Conservation (phyloP, 2,888 invertebrate species). For the Globia sparganii region DNA sequence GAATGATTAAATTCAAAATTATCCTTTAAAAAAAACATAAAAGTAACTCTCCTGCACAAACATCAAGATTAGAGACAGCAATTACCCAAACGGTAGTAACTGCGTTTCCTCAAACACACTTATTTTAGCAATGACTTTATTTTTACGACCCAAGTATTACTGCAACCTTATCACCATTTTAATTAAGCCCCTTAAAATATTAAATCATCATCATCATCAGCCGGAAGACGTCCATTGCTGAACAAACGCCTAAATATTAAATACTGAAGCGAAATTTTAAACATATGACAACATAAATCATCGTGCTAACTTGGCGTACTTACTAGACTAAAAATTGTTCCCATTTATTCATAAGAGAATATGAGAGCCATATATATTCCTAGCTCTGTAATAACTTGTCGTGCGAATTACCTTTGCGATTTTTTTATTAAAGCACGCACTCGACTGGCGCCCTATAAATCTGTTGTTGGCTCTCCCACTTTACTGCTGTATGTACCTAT, state of each 20-base stretch:
- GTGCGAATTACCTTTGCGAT: slow-evolving; percentile 88
- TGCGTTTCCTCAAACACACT: neutral
- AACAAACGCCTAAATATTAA: no score
- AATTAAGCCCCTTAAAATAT: slow-evolving; percentile 34
- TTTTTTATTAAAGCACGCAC: slow-evolving; percentile 88
- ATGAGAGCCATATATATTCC: slow-evolving; percentile 84
- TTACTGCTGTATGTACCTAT: slow-evolving; percentile 84
- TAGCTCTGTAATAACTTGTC: slow-evolving; percentile 86
- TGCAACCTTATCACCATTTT: slow-evolving; percentile 9
- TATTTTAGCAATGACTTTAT: neutral
- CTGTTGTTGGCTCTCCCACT: slow-evolving; percentile 85
- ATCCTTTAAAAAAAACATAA: neutral
- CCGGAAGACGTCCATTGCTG: no score
- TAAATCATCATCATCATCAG: no score
- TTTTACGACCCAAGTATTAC: neutral
- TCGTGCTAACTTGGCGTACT: slow-evolving; percentile 72
- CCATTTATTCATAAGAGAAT: slow-evolving; percentile 83
- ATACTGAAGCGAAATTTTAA: slow-evolving; percentile 64
- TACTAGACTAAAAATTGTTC: slow-evolving; percentile 79
- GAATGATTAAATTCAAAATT: neutral
- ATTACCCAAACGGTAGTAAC: neutral
- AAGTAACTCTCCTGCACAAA: neutral
- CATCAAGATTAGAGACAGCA: neutral
- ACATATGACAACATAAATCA: slow-evolving; percentile 69
- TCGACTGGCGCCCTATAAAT: slow-evolving; percentile 88